Evolutionary conservation across 2,797 vertebrate genomes (phyloP), one percentile per base, ranked within the genome.

Genomic region (Thunnus albacares): DNA sequence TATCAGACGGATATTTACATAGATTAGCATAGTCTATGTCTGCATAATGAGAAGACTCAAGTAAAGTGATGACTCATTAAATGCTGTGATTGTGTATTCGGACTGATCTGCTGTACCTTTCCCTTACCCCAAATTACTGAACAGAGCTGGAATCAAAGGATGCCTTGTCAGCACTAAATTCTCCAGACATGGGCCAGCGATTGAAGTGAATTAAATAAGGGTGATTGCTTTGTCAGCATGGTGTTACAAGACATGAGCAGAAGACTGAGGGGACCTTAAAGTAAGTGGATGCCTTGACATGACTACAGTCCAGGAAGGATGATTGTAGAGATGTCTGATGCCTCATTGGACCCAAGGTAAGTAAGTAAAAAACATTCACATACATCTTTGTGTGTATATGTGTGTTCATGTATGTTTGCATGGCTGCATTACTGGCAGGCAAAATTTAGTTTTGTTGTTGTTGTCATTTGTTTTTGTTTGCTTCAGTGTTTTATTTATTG

Each of bases 141-240:
- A 84, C 91, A 94, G 92, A 88, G 72, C 79, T 91, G 85, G 90
- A 95, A 94, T 94, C 90, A 93, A 93, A 90, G 84, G 78, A 90
- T 86, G 86, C 90, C 90, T 90, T 90, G 83, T 94, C 92, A 94
- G 92, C 90, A 91, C 70, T 89, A 88, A 89, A 89, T 88, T 93
- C 91, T 84, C 89, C 82, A 92, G 90, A 91, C 90, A 87, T 82
- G 80, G 72, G 60, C 68, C 77, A 61, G 79, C 20, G 47, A 87
- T 73, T 85, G 74, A 93, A 80, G 81, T 88, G 84, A 91, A 90
- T 86, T 80, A 75, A 90, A 83, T 70, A 65, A 75, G 61, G 84
- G 62, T 57, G 73, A 88, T 85, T 6, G 78, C 89, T 87, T 83
- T 47, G 80, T 94, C 90, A 92, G 89, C 91, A 90, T 0, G 20